Conservation (phyloP, 2,113 vertebrate genomes). For the Oceanodroma tethys region DNA sequence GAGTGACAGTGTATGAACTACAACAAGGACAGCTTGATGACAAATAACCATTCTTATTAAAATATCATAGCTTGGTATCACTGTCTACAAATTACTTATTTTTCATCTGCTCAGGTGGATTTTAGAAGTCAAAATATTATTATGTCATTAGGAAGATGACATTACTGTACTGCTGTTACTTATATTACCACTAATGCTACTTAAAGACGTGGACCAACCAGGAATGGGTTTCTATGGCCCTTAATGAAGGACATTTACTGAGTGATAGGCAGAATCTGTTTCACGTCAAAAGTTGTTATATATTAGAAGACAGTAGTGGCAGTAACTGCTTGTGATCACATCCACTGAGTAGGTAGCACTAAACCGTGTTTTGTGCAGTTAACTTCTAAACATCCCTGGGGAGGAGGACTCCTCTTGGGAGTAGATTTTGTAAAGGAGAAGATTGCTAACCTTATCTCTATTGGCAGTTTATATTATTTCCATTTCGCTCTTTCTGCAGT, state of each 20-base stretch:
- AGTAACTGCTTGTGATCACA: neutral
- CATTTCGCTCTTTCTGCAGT: neutral
- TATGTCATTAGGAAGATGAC: neutral
- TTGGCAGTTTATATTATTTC: neutral
- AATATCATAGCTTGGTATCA: neutral
- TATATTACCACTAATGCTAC: neutral
- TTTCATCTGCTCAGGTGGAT: neutral
- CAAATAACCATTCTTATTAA: neutral
- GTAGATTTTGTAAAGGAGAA: fast-evolving
- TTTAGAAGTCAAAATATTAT: neutral
- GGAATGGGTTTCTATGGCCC: neutral
- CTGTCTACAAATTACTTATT: neutral
- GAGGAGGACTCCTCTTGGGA: neutral
- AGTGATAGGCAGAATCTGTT: neutral
- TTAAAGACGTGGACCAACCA: neutral
- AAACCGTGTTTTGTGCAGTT: neutral
- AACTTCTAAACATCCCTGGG: neutral
- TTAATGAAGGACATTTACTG: neutral
- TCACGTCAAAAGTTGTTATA: neutral
- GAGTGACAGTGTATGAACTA: neutral
- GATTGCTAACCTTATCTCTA: neutral
- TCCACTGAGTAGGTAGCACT: neutral
- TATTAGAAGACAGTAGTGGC: neutral
- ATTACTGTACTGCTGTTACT: neutral
- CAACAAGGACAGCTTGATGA: neutral